Percentiles rank a stretch among this genome's conserved stretches.
These are phyloP conservation scores for Diadophis punctatus DNA, from an alignment of 2,113 vertebrate species.

Conservation along the genomic window DNA sequence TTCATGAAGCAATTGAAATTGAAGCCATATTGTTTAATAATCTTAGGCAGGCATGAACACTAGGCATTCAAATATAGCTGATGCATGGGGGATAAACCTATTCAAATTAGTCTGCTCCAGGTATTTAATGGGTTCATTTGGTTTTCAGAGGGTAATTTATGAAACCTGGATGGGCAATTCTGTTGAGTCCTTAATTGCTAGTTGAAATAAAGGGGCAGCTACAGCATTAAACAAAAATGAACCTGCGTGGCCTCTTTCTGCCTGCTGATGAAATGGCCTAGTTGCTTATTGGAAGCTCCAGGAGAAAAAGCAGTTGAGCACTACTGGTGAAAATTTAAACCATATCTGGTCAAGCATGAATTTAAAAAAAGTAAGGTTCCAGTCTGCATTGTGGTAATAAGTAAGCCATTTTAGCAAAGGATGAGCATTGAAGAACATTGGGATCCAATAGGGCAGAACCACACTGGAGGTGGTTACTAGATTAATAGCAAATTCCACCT, in stretches of 20 bases:
- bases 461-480: neutral
- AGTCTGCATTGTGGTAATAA: neutral
- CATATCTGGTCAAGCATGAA: neutral
- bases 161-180: neutral
- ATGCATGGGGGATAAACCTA: neutral
- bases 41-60: neutral
- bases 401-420: neutral
- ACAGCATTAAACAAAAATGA: neutral
- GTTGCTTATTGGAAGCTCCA: neutral
- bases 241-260: neutral
- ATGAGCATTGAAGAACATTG: neutral
- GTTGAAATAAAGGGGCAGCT: neutral
- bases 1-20: neutral
- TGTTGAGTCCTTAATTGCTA: neutral
- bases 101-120: neutral
- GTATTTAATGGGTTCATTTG: neutral
- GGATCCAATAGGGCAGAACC: neutral
- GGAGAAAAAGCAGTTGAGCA: neutral
- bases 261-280: neutral
- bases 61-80: neutral
- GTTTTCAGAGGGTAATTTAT: neutral
- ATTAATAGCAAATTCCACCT: neutral
- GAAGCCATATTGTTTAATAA: neutral
- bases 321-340: neutral
- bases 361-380: neutral